phyloP scores from a whole-genome alignment of 1,140 invertebrate genomes.

The Lepidurus couesii region DNA sequence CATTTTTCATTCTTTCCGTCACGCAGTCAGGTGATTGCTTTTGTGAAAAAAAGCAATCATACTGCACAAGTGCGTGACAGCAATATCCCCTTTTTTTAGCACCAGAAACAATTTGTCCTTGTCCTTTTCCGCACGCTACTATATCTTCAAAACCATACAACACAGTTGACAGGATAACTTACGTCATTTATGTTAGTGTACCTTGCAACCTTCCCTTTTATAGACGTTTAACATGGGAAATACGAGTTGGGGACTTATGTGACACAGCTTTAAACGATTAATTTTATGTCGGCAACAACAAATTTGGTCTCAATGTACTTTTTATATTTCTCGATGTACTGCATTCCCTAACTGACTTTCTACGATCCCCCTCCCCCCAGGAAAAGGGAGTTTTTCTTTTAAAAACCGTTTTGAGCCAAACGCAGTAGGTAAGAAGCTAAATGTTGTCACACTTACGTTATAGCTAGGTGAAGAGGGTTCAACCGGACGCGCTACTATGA shows the following conservation, averaged over 20 bases:
- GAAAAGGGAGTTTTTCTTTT: too few species aligned
- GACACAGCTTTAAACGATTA: too few species aligned
- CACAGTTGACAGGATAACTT: neutral
- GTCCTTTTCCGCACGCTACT: neutral
- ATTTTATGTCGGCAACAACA: too few species aligned
- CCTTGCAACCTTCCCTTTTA: too few species aligned
- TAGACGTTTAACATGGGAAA: too few species aligned
- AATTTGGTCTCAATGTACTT: too few species aligned
- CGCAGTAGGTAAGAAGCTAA: neutral
- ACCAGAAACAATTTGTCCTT: neutral
- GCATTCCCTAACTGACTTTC: too few species aligned
- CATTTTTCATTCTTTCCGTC: neutral
- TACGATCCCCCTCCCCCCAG: too few species aligned
- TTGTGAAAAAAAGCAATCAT: neutral
- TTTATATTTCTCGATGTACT: too few species aligned
- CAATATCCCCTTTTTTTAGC: neutral
- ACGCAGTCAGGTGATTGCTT: neutral
- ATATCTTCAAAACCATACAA: neutral
- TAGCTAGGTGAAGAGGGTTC: conserved; percentile 66
- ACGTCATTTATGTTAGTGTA: too few species aligned
- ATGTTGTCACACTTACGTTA: conserved; percentile 41
- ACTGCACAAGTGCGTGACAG: neutral
- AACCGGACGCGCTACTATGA: conserved; percentile 81
- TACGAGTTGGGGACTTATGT: too few species aligned
- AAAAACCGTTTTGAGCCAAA: too few species aligned